Base-by-base conservation (phyloP, 2,113 vertebrate genomes). In the Desmodus rotundus region DNA sequence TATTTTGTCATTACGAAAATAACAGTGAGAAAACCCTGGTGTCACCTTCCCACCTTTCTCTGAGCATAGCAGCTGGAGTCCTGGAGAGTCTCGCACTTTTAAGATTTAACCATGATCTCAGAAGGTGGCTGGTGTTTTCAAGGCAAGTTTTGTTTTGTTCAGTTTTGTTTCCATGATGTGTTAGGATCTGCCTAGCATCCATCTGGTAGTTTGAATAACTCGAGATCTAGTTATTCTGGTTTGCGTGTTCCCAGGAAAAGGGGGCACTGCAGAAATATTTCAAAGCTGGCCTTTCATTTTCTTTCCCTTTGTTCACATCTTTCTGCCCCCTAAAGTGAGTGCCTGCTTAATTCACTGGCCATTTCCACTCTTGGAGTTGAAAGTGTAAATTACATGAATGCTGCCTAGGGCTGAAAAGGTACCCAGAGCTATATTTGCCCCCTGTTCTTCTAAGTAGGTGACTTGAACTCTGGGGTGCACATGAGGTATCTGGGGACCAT, bases 91-190 rank as follows among this genome's bases (percentile, higher is more conserved):
- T 77, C 70, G 68, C 1, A 74, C 28, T 91, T 93, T 72, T 93
- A 38, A 82, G 0, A 78, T 93, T 92, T 95, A 95, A 82, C 67
- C 80, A 1, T 95, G 86, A 56, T 85, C 90, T 97, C 85, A 97
- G 92, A 92, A 91, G 70, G 41, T 89, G 45, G 28, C 83, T 94
- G 38, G 38, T 81, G 20, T 38, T 96, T 95, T 95, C 78, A 93
- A 90, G 89, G 73, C 80, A 94, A 33, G 92, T 90, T 97, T 96
- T 88, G 92, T 94, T 96, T 97, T 90, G 91, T 84, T 95, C 74
- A 43, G 1, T 94, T 97, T 91, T 95, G 92, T 96, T 96, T 96
- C 68, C 72, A 67, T 89, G 73, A 74, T 96, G 43, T 94, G 83
- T 91, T 96, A 77, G 82, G 68, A 33, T 95, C 77, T 97, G 85